phyloP scores from a whole-genome alignment of 2,888 invertebrate genomes.

The Drosophila limbata region DNA sequence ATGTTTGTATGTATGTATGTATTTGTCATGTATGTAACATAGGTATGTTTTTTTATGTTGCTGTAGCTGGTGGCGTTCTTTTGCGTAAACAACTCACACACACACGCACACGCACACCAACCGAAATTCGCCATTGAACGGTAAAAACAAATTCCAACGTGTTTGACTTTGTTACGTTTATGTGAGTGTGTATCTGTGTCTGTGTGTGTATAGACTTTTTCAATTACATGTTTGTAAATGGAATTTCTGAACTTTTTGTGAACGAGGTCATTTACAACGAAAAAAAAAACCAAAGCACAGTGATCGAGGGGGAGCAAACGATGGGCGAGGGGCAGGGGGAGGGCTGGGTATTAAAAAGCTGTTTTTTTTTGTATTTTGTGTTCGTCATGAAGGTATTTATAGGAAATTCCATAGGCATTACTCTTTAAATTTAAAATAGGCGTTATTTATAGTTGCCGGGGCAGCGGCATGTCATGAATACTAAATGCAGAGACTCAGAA shows the following conservation, averaged over 20 bases:
- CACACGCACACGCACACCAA: conserved; percentile 24
- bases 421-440: conserved; percentile 61
- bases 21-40: conserved; percentile 21
- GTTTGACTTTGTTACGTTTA: conserved; percentile 61
- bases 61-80: conserved; percentile 68
- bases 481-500: conserved; percentile 33
- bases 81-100: conserved; percentile 59
- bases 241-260: conserved; percentile 76
- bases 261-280: conserved; percentile 78
- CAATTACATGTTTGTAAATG: conserved; percentile 79
- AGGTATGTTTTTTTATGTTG: conserved; percentile 29
- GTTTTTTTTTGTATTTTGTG: conserved; percentile 37
- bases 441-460: conserved; percentile 68
- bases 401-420: conserved; percentile 77
- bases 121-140: conserved; percentile 77
- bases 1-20: conserved; percentile 34
- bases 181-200: conserved; percentile 30
- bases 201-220: conserved; percentile 64
- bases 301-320: conserved; percentile 7
- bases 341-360: conserved; percentile 48
- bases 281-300: conserved; percentile 40
- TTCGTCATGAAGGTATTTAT: conserved; percentile 76
- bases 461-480: conserved; percentile 61
- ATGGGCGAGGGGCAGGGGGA: neutral
- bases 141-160: conserved; percentile 72